phyloP scores from a whole-genome alignment of 37 sponge, comb jelly and placozoan species.

The Geodia barretti region DNA sequence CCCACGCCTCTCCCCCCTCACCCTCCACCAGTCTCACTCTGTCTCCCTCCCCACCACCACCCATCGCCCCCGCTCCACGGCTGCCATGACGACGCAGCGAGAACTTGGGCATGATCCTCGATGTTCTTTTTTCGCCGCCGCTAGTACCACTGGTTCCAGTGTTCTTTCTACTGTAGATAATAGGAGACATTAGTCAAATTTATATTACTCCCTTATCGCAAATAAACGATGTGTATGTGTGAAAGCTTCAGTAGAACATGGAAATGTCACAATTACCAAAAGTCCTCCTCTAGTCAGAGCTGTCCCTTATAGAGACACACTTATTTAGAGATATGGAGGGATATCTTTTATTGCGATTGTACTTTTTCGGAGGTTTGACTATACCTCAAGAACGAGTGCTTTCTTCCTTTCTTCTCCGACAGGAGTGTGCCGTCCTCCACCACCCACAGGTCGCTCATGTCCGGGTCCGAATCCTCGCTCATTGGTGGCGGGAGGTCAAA shows the following conservation, averaged over 20 bases:
- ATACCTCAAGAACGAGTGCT: not conserved
- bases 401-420: slow-evolving; percentile 17
- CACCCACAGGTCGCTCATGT: slow-evolving; percentile 68
- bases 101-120: not conserved
- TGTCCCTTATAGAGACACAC: no score
- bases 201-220: no score
- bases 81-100: slow-evolving; percentile 3
- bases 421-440: slow-evolving; percentile 12
- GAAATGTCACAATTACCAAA: no score
- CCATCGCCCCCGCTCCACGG: not conserved
- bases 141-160: not conserved
- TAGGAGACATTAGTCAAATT: no score
- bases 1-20: slow-evolving; percentile 9
- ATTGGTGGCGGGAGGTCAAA: slow-evolving; percentile 19
- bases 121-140: not conserved
- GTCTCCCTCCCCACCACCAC: not conserved
- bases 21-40: not conserved
- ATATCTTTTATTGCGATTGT: no score
- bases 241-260: no score
- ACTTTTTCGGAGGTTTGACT: no score
- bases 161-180: no score
- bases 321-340: no score
- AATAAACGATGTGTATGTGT: no score
- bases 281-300: no score
- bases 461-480: not conserved